phyloP scores from a whole-genome alignment of 2,797 vertebrate genomes.

The Lutjanus campechanus region DNA sequence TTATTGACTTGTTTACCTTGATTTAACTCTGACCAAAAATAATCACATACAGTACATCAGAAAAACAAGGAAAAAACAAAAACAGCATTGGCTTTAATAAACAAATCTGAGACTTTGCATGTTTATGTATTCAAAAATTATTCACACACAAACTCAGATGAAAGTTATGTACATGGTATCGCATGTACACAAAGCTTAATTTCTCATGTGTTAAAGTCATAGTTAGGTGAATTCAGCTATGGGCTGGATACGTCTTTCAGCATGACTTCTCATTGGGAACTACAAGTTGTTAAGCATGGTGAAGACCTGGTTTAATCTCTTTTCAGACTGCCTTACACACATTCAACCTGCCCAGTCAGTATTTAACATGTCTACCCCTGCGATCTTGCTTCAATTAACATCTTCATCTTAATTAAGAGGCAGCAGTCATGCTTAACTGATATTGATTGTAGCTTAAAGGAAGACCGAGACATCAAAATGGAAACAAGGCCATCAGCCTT shows the following conservation, averaged over 20 bases:
- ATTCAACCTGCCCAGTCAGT: conserved; percentile 62
- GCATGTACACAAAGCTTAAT: neutral
- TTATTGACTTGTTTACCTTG: conserved; percentile 4
- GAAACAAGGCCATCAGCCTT: conserved; percentile 62
- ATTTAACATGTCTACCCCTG: conserved; percentile 70
- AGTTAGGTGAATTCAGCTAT: neutral
- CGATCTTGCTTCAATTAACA: conserved; percentile 75
- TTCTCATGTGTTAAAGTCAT: conserved; percentile 10
- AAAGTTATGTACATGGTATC: neutral
- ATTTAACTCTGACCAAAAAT: neutral
- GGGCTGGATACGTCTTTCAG: neutral
- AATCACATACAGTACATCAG: neutral
- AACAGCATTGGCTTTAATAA: neutral
- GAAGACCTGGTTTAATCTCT: conserved; percentile 27
- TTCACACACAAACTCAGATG: neutral
- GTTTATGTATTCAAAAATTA: neutral
- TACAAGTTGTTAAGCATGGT: conserved; percentile 27
- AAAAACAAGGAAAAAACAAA: neutral
- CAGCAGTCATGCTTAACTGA: conserved; percentile 78
- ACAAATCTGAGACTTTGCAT: neutral
- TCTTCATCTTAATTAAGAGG: conserved; percentile 80
- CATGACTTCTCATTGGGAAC: conserved; percentile 9
- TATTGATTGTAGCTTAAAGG: conserved; percentile 82
- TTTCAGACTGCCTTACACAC: conserved; percentile 39
- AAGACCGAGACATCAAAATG: conserved; percentile 70